Evolutionary conservation across 2,888 invertebrate species (phyloP).

Genomic region (Monopis laevigella): DNA sequence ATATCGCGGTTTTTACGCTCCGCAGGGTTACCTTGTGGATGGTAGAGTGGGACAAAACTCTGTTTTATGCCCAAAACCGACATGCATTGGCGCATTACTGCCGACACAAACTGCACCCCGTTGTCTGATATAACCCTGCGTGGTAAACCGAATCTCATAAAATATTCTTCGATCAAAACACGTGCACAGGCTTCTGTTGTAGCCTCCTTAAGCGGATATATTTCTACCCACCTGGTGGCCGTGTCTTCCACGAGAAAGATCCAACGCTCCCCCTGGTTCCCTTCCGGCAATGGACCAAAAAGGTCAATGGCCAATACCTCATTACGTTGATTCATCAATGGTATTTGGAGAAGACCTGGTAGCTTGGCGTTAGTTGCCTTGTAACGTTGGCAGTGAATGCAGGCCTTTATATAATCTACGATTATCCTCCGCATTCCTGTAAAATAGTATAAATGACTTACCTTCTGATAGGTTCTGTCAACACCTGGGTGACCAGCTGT

Average conservation of each 20-base stretch:
- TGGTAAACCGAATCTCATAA: slow-evolving; percentile 25
- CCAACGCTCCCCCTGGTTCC: too few species aligned
- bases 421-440: slow-evolving; percentile 20
- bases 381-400: slow-evolving; percentile 24
- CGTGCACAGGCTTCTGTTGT: slow-evolving; percentile 21
- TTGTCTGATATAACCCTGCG: too few species aligned
- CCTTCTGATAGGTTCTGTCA: slow-evolving; percentile 16
- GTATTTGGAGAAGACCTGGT: slow-evolving; percentile 27
- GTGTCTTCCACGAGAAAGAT: slow-evolving; percentile 22
- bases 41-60: slow-evolving; percentile 18
- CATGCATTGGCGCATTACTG: slow-evolving; percentile 23
- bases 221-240: slow-evolving; percentile 23
- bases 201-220: slow-evolving; percentile 21
- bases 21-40: too few species aligned
- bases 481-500: too few species aligned
- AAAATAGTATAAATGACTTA: slow-evolving; percentile 19
- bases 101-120: slow-evolving; percentile 25
- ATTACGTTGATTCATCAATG: slow-evolving; percentile 19
- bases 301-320: slow-evolving; percentile 25
- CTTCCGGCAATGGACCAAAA: too few species aligned
- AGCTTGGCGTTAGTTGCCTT: too few species aligned
- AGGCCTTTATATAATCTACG: slow-evolving; percentile 18
- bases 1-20: too few species aligned
- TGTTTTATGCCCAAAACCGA: slow-evolving; percentile 20
- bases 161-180: slow-evolving; percentile 23